Conservation (phyloP, 1,140 invertebrate genomes). For the Nasonia giraulti region DNA sequence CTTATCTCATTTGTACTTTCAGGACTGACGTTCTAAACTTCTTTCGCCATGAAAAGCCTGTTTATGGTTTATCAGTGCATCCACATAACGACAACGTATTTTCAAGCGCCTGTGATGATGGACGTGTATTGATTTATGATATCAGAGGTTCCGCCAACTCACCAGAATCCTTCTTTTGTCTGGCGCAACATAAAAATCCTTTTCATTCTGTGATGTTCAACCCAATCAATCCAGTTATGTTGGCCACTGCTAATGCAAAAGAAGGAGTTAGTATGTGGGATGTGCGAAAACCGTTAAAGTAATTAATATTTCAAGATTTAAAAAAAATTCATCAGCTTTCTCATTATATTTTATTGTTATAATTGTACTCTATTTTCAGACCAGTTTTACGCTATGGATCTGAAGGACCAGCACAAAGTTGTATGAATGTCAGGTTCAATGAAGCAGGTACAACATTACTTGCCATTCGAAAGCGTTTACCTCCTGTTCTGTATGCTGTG, state of each 20-base stretch:
- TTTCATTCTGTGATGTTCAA: slow-evolving; percentile 96
- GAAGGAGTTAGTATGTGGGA: slow-evolving; percentile 94
- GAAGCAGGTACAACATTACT: slow-evolving; percentile 84
- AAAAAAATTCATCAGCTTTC: background rate
- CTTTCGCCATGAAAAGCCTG: slow-evolving; percentile 89
- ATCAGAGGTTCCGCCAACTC: slow-evolving; percentile 78
- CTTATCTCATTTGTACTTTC: slow-evolving; percentile 42
- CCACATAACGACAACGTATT: slow-evolving; percentile 89
- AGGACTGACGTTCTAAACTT: slow-evolving; percentile 84
- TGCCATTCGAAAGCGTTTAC: slow-evolving; percentile 87
- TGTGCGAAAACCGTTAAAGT: slow-evolving; percentile 87
- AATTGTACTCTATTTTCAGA: slow-evolving; percentile 68
- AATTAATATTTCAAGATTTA: slow-evolving; percentile 63
- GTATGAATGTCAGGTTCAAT: slow-evolving; percentile 95
- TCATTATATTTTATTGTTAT: slow-evolving; percentile 18
- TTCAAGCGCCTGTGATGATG: slow-evolving; percentile 93
- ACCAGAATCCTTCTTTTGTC: slow-evolving; percentile 78
- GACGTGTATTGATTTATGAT: slow-evolving; percentile 89
- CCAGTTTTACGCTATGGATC: slow-evolving; percentile 83
- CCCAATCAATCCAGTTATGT: slow-evolving; percentile 85
- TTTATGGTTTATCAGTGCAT: slow-evolving; percentile 91
- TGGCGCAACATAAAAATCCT: slow-evolving; percentile 81
- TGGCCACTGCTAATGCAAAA: slow-evolving; percentile 92
- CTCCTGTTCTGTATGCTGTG: slow-evolving; percentile 88
- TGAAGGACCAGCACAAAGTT: slow-evolving; percentile 82